Conservation (phyloP, 2,888 invertebrate species). For the Cephus pulcher region DNA sequence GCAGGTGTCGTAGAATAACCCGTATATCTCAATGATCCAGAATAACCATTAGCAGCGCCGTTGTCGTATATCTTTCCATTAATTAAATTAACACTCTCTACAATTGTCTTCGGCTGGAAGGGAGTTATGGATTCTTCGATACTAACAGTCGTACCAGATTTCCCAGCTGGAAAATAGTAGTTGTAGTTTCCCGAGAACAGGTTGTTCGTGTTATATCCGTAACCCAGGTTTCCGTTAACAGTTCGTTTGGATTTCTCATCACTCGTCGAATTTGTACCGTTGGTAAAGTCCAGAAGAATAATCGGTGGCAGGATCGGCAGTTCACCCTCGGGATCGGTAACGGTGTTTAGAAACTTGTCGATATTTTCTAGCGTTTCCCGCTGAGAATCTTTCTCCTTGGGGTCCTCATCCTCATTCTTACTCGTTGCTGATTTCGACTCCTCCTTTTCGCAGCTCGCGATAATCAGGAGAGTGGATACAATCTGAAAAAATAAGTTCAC, state of each 20-base stretch:
- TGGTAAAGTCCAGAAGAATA: slow-evolving; percentile 59
- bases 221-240: slow-evolving; percentile 79
- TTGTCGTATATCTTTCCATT: slow-evolving; percentile 7
- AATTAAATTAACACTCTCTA: slow-evolving; percentile 46
- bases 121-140: slow-evolving; percentile 63
- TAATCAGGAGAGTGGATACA: slow-evolving; percentile 38
- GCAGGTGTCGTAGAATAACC: neutral
- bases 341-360: slow-evolving; percentile 3
- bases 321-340: slow-evolving; percentile 24
- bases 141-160: slow-evolving; percentile 60
- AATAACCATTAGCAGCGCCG: neutral
- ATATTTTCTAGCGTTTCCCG: slow-evolving; percentile 7
- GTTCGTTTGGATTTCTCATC: slow-evolving; percentile 73
- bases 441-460: slow-evolving; percentile 28
- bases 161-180: slow-evolving; percentile 59
- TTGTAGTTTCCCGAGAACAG: slow-evolving; percentile 53
- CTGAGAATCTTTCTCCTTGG: neutral
- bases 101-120: slow-evolving; percentile 56
- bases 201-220: slow-evolving; percentile 72
- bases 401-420: slow-evolving; percentile 6
- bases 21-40: neutral
- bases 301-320: slow-evolving; percentile 59
- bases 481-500: slow-evolving; percentile 39
- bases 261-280: slow-evolving; percentile 38
- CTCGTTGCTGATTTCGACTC: slow-evolving; percentile 17